Percentiles rank a stretch among this genome's conserved stretches.
phyloP scores from a whole-genome alignment of 2,888 invertebrate genomes.

The Cheilosia scutellata region DNA sequence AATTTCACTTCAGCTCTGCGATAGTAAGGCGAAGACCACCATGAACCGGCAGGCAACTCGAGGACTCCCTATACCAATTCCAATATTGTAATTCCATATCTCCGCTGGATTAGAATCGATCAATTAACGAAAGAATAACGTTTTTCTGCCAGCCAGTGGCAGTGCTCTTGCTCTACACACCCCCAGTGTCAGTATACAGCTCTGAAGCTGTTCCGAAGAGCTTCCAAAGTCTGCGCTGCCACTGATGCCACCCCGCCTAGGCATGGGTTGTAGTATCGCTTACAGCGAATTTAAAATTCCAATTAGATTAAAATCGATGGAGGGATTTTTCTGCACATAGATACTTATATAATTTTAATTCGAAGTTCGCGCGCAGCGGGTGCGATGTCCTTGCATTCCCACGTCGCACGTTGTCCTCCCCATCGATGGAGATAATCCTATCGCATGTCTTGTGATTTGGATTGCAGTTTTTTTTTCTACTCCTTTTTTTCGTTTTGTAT shows the following conservation, averaged over 20 bases:
- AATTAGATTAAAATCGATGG: constrained; percentile 75
- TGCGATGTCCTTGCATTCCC: constrained; percentile 64
- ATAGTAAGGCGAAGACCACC: constrained; percentile 51
- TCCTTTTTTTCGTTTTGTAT: constrained; percentile 9
- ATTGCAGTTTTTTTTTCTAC: constrained; percentile 24
- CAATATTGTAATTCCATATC: constrained; percentile 70
- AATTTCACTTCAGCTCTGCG: constrained; percentile 51
- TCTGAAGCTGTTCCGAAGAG: constrained; percentile 9
- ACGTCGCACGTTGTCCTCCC: neutral
- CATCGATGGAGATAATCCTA: constrained; percentile 40
- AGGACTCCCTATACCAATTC: constrained; percentile 9
- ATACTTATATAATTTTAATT: constrained; percentile 67
- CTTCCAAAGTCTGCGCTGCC: constrained; percentile 14
- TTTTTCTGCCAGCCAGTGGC: neutral
- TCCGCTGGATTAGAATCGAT: constrained; percentile 69
- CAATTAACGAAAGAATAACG: constrained; percentile 72
- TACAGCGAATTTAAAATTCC: constrained; percentile 74
- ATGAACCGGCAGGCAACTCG: constrained; percentile 24
- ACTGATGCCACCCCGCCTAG: neutral
- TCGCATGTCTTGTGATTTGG: constrained; percentile 69
- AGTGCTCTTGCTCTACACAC: neutral
- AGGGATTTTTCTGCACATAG: constrained; percentile 55
- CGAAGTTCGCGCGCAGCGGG: constrained; percentile 43
- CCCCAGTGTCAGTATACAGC: constrained; percentile 52
- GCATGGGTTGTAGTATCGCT: constrained; percentile 49